phyloP scores from a whole-genome alignment of 2,888 invertebrate species.

The Dolichopus griseipennis region DNA sequence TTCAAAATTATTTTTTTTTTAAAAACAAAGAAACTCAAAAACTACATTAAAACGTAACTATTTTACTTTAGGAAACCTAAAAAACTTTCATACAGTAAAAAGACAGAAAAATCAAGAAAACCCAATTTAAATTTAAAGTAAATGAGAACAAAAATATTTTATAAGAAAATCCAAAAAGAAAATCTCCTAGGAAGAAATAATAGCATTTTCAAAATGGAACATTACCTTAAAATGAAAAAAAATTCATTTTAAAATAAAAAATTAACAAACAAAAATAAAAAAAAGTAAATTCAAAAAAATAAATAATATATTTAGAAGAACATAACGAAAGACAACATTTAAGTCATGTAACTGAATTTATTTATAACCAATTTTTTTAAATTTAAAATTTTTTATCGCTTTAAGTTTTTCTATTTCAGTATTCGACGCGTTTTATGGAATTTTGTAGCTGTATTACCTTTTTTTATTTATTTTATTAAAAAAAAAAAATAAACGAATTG shows the following conservation, averaged over 20 bases:
- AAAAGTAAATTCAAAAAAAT: background rate
- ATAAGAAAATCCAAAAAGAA: background rate
- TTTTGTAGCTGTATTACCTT: background rate
- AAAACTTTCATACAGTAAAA: background rate
- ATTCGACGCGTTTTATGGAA: constrained; percentile 6
- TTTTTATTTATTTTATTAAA: background rate
- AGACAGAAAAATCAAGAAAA: background rate
- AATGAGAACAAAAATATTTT: background rate
- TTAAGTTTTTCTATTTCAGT: background rate
- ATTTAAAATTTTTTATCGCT: background rate
- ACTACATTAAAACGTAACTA: background rate
- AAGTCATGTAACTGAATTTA: constrained; percentile 1
- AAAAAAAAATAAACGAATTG: background rate
- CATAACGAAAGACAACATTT: background rate
- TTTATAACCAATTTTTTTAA: background rate
- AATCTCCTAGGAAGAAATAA: constrained; percentile 3
- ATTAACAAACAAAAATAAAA: background rate
- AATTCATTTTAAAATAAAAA: too few species aligned
- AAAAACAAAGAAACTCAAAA: background rate
- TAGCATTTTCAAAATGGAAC: background rate
- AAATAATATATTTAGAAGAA: too few species aligned
- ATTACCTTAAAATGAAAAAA: background rate
- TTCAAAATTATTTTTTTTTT: background rate
- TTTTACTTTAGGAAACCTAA: background rate
- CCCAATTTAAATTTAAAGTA: background rate